Percentiles rank a stretch among this genome's conserved stretches.
phyloP scores from a whole-genome alignment of 2,113 vertebrate genomes.

The Oncorhynchus mykiss region DNA sequence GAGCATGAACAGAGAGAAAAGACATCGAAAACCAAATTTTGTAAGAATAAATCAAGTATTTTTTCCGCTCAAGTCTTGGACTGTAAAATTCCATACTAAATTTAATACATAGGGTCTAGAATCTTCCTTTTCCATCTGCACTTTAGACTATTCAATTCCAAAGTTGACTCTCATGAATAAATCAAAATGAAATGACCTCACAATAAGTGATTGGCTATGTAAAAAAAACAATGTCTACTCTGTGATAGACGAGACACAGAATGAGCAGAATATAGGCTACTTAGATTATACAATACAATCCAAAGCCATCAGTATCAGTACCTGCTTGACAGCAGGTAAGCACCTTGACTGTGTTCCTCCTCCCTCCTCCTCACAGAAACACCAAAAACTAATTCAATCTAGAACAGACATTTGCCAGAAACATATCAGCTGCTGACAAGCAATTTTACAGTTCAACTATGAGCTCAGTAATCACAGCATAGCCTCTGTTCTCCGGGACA shows the following conservation, averaged over 20 bases:
- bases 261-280: background rate
- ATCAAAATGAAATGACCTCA: background rate
- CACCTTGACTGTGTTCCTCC: slow-evolving; percentile 55
- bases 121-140: slow-evolving; percentile 11
- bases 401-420: slow-evolving; percentile 58
- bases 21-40: background rate
- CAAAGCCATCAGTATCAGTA: slow-evolving; percentile 43
- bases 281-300: background rate
- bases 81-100: background rate
- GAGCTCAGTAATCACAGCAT: slow-evolving; percentile 69
- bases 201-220: background rate
- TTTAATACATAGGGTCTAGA: background rate
- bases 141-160: background rate
- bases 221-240: background rate
- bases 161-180: slow-evolving; percentile 17
- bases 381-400: slow-evolving; percentile 71
- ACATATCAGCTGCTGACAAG: slow-evolving; percentile 72
- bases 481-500: slow-evolving; percentile 66
- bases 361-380: slow-evolving; percentile 46
- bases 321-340: slow-evolving; percentile 53
- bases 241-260: background rate
- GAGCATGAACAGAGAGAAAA: background rate
- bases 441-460: slow-evolving; percentile 65
- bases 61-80: background rate
- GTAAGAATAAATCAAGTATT: background rate